These are phyloP conservation scores for Agriopis leucophaearia DNA, from an alignment of 2,888 invertebrate genomes.

Conservation along the genomic window DNA sequence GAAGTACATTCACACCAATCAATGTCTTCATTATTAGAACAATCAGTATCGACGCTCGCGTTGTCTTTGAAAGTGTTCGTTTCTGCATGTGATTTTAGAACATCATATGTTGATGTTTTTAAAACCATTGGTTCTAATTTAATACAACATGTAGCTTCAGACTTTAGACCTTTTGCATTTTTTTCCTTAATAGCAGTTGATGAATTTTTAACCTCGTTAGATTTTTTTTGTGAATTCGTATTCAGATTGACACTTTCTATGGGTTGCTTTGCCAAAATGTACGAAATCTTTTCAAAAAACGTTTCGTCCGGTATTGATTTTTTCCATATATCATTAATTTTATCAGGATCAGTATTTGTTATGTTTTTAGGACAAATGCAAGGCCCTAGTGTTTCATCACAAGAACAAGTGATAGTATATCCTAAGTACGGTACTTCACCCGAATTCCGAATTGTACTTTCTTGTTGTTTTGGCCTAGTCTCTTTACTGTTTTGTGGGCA, in stretches of 20 bases:
- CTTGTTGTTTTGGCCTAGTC: not conserved
- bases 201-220: conserved; percentile 21
- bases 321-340: conserved; percentile 61
- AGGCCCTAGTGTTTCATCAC: conserved; percentile 57
- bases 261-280: conserved; percentile 59
- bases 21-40: conserved; percentile 45
- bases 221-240: conserved; percentile 7
- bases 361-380: conserved; percentile 68
- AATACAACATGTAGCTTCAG: conserved; percentile 44
- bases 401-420: conserved; percentile 68
- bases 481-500: conserved; percentile 13
- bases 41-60: conserved; percentile 45
- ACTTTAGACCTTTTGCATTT: conserved; percentile 20
- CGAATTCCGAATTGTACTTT: not conserved
- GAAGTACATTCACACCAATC: conserved; percentile 53
- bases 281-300: conserved; percentile 55
- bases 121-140: conserved; percentile 54
- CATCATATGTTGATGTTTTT: conserved; percentile 53
- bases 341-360: conserved; percentile 51
- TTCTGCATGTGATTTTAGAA: conserved; percentile 44
- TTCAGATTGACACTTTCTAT: conserved; percentile 37
- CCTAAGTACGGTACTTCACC: conserved; percentile 59
- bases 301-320: conserved; percentile 49
- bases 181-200: conserved; percentile 30
- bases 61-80: conserved; percentile 54